Evolutionary conservation across 2,888 invertebrate species (phyloP), one percentile per base, ranked within the genome.

Genomic region (Campaea margaritaria): DNA sequence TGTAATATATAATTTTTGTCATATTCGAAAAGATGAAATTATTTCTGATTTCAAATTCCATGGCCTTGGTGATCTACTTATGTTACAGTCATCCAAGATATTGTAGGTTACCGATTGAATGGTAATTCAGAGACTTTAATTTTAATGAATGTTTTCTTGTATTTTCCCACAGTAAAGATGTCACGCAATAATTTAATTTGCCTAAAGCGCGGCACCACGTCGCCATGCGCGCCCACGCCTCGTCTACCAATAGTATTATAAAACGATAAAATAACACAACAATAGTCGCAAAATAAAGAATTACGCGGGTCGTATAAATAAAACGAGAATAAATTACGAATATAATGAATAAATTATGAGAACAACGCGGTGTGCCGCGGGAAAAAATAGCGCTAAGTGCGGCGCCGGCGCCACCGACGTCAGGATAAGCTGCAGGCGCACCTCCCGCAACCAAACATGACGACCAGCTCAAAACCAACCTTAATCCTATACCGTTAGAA

Each of bases 261-360:
- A 76, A 75, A 79, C 75, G 78, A 82, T 77, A 81, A 81, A 81
- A 80, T 21, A 79, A 76, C 58, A 75, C 77, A 75, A 84, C 81
- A 82, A 83, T 83, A 81, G 81, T 79, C 68, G 79, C 86, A 76
- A 86, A 87, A 83, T 87, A 85, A 82, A 85, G 78, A 83, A 86
- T 83, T 82, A 85, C 78, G 74, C 74, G 62, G 65, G 64, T 71
- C 62, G 68, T 80, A 75, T 67, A 78, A 74, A 83, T 84, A 84
- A 84, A 85, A 81, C 75, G 75, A 73, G 76, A 85, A 87, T 89
- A 86, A 86, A 87, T 90, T 86, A 88, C 76, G 61, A 78, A 76
- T 82, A 87, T 87, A 88, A 89, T 90, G 87, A 89, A 91, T 91
- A 91, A 88, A 90, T 91, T 89, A 89, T 86, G 82, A 84, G 76